A percentile compares a stretch with the other conserved stretches of the same genome.
Conservation (phyloP, 2,888 invertebrate genomes). For the Ceratothoa steindachneri region DNA sequence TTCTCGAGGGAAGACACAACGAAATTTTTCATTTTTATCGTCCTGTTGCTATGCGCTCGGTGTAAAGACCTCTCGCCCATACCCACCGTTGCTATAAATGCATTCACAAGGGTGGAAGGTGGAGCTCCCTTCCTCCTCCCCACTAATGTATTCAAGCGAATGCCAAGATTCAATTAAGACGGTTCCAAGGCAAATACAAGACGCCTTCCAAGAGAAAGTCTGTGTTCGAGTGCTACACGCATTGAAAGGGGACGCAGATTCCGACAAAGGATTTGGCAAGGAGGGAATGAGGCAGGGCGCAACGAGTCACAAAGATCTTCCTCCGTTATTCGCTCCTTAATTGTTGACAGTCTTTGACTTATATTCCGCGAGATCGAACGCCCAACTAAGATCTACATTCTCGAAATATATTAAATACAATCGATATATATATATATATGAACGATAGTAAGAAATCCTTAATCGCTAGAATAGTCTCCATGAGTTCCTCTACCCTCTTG, state of each 20-base stretch:
- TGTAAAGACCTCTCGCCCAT: neutral
- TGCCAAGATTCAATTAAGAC: slow-evolving; percentile 42
- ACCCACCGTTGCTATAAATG: neutral
- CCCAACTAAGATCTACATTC: too few relatives aligned
- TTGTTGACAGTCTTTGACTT: neutral
- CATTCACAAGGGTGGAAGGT: too few relatives aligned
- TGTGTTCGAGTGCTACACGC: neutral
- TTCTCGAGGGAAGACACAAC: too few relatives aligned
- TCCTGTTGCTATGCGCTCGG: neutral
- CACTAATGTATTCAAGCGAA: slow-evolving; percentile 33
- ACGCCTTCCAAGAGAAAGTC: slow-evolving; percentile 14
- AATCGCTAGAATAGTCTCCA: too few relatives aligned
- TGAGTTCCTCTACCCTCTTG: too few relatives aligned
- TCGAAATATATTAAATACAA: too few relatives aligned
- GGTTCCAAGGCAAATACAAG: slow-evolving; percentile 36
- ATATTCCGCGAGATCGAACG: too few relatives aligned
- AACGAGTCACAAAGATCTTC: neutral
- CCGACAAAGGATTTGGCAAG: neutral
- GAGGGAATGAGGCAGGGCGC: neutral
- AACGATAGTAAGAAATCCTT: too few relatives aligned
- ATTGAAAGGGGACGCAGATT: neutral
- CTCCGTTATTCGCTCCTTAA: neutral
- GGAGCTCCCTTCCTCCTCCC: neutral
- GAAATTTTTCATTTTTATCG: too few relatives aligned
- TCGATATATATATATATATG: too few relatives aligned